A percentile compares a stretch with the other conserved stretches of the same genome.
Evolutionary conservation across 2,888 invertebrate genomes (phyloP).

Genomic region (Ennomos erosarius): DNA sequence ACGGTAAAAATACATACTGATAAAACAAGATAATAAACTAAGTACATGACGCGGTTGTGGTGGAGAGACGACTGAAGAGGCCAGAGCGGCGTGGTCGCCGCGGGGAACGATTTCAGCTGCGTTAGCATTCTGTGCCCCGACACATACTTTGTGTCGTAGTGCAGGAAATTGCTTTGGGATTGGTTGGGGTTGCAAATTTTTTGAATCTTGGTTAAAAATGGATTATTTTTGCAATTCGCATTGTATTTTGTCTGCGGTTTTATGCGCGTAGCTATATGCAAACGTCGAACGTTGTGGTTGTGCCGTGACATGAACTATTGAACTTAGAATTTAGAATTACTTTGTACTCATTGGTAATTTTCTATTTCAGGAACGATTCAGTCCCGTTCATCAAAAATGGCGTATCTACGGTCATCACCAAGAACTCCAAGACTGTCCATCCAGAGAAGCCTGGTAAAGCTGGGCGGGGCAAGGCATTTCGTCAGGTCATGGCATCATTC

Average conservation of each 20-base stretch:
- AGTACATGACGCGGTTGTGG: too few species aligned
- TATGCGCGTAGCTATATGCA: too few species aligned
- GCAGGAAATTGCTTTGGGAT: not conserved
- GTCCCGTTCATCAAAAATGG: constrained; percentile 76
- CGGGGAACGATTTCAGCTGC: too few species aligned
- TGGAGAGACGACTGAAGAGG: too few species aligned
- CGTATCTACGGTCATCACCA: constrained; percentile 55
- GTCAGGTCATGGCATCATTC: constrained; percentile 86
- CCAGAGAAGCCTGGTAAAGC: constrained; percentile 58
- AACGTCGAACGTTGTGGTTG: not conserved
- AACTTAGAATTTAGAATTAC: not conserved
- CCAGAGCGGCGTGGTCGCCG: too few species aligned
- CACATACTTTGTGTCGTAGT: too few species aligned
- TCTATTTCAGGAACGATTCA: constrained; percentile 66
- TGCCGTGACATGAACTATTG: not conserved
- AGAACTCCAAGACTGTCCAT: constrained; percentile 46
- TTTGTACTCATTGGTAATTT: not conserved
- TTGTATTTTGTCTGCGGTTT: too few species aligned
- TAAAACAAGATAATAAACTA: too few species aligned
- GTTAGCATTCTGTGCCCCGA: too few species aligned
- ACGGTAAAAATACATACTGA: too few species aligned
- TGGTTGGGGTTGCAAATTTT: not conserved
- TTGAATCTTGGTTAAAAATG: too few species aligned
- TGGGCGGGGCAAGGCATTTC: constrained; percentile 75
- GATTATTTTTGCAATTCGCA: too few species aligned